phyloP scores from a whole-genome alignment of 2,113 vertebrate species.

The Tyrannus savana region DNA sequence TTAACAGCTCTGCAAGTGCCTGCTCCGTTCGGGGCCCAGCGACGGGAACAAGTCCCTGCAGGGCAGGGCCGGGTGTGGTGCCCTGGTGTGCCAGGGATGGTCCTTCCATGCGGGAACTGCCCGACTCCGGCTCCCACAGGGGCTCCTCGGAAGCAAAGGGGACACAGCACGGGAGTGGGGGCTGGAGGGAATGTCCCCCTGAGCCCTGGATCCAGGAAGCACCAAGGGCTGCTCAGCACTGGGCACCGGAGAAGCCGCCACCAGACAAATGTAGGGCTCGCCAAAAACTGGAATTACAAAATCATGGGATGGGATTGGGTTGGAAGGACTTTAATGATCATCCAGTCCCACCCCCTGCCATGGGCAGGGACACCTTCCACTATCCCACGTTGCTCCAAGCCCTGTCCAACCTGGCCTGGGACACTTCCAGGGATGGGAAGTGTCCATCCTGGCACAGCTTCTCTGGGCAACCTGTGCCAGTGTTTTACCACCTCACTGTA shows the following conservation, averaged over 20 bases:
- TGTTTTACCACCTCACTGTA: not conserved
- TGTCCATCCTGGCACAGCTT: not conserved
- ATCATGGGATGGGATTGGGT: not conserved
- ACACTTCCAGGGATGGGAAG: not conserved
- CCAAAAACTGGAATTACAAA: not conserved
- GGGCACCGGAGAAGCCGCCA: not conserved
- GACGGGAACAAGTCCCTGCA: not conserved
- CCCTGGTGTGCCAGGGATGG: not conserved
- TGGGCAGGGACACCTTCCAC: not conserved
- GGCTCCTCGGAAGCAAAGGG: accelerated
- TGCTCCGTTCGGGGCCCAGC: not conserved
- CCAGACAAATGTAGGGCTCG: accelerated
- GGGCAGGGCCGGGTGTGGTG: not conserved
- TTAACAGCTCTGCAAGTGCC: not conserved
- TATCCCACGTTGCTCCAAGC: not conserved
- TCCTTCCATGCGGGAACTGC: not conserved
- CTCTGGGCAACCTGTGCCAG: not conserved
- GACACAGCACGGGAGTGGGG: accelerated
- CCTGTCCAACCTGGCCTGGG: not conserved
- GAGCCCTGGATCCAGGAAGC: not conserved
- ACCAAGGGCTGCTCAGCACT: accelerated
- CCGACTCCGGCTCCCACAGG: not conserved
- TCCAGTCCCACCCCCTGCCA: not conserved
- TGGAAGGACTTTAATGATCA: not conserved
- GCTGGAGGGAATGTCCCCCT: accelerated